phyloP scores from a whole-genome alignment of 92 coral and sea anemone genomes.

The Zoanthus solanderi region DNA sequence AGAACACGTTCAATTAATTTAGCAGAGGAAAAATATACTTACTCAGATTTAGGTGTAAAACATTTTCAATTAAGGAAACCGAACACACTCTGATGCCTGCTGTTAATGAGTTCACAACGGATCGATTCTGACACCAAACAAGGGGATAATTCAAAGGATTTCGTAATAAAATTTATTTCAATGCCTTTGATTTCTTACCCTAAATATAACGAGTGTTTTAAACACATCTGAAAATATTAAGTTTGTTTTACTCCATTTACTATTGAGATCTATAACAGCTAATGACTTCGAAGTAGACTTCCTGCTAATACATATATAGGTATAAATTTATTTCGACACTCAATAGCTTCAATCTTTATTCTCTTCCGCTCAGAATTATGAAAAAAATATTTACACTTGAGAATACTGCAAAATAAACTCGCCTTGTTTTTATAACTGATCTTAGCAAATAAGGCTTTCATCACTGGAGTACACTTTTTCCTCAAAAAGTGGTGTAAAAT shows the following conservation, averaged over 20 bases:
- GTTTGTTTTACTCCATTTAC: conserved; percentile 23
- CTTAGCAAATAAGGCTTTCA: conserved; percentile 26
- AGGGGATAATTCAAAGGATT: conserved; percentile 35
- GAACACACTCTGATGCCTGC: conserved; percentile 65
- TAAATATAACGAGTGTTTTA: background rate
- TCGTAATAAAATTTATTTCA: conserved; percentile 47
- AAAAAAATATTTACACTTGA: conserved; percentile 35
- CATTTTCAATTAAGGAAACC: conserved; percentile 77
- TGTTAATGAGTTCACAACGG: conserved; percentile 44
- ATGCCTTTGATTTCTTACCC: conserved; percentile 39
- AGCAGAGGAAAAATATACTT: conserved; percentile 60
- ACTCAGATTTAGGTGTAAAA: conserved; percentile 68
- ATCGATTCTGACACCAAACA: conserved; percentile 35
- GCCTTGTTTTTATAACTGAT: conserved; percentile 23
- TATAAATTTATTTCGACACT: conserved; percentile 17
- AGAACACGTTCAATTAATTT: conserved; percentile 79
- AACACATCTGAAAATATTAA: background rate
- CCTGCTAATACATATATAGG: conserved; percentile 8
- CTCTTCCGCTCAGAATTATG: conserved; percentile 28
- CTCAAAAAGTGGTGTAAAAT: conserved; percentile 21
- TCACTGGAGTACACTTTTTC: conserved; percentile 15
- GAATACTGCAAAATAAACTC: conserved; percentile 29
- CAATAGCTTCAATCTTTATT: conserved; percentile 4
- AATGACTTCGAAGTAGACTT: conserved; percentile 27
- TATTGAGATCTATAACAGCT: conserved; percentile 31